phyloP scores from a whole-genome alignment of 2,888 invertebrate species.

The Drosophila picticornis region DNA sequence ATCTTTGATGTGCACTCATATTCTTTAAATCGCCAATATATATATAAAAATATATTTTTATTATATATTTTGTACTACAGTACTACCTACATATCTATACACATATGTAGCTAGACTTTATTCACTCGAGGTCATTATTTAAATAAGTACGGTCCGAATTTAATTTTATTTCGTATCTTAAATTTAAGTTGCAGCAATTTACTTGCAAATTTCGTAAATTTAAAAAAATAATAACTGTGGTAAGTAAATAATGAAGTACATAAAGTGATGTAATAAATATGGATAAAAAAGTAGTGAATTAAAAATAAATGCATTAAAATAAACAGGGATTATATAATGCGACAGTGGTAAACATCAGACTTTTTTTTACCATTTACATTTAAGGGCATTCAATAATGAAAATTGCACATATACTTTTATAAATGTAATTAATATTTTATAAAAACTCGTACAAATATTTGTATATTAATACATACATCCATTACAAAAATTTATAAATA shows the following conservation, averaged over 20 bases:
- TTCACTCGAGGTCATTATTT: conserved; percentile 59
- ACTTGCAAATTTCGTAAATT: conserved; percentile 1
- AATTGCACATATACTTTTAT: neutral
- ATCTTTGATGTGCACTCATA: conserved; percentile 69
- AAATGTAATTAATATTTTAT: neutral
- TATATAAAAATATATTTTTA: conserved; percentile 12
- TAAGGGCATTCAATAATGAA: neutral
- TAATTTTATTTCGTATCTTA: conserved; percentile 53
- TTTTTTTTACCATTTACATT: neutral
- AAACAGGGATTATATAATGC: conserved; percentile 13
- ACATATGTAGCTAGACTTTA: conserved; percentile 22
- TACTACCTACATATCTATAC: conserved; percentile 17
- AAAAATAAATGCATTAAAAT: neutral
- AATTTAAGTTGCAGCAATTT: conserved; percentile 26
- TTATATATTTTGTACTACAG: conserved; percentile 2
- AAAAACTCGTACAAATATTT: neutral
- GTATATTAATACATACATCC: neutral
- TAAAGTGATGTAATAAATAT: neutral
- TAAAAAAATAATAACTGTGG: conserved; percentile 4
- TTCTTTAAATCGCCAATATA: conserved; percentile 41
- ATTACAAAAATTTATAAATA: neutral
- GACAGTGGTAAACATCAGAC: neutral
- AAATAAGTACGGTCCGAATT: conserved; percentile 49
- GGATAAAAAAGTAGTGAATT: neutral
- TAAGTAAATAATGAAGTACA: conserved; percentile 23